A percentile compares a stretch with the other conserved stretches of the same genome.
These are phyloP conservation scores for Homalodisca vitripennis DNA, from an alignment of 1,140 invertebrate genomes.

Conservation along the genomic window DNA sequence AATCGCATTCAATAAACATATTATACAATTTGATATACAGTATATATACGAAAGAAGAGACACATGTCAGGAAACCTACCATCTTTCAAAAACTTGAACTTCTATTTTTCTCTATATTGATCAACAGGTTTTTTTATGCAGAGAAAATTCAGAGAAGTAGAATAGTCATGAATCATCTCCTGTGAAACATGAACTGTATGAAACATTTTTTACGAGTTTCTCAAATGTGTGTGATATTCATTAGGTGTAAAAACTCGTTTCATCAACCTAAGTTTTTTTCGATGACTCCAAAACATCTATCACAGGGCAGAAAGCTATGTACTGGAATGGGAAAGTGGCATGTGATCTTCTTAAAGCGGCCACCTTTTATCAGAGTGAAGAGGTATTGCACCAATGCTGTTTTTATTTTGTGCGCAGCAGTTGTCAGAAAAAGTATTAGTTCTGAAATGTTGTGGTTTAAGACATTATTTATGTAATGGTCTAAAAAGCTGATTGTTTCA, in stretches of 20 bases:
- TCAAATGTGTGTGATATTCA: background rate
- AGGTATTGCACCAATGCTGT: conserved; percentile 12
- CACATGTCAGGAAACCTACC: background rate
- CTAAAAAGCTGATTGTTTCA: conserved; percentile 12
- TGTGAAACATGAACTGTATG: background rate
- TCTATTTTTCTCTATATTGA: background rate
- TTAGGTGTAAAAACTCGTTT: background rate
- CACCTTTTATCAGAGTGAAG: too few relatives aligned
- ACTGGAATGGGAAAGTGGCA: too few relatives aligned
- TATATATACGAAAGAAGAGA: background rate
- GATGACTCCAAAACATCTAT: too few relatives aligned
- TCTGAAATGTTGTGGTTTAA: background rate
- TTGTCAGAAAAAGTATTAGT: conserved; percentile 15
- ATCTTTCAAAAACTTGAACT: background rate
- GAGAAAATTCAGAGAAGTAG: background rate
- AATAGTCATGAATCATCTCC: background rate
- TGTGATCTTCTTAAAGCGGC: too few relatives aligned
- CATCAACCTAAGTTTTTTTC: background rate
- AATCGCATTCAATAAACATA: too few relatives aligned
- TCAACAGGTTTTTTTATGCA: background rate
- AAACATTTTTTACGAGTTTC: conserved; percentile 7
- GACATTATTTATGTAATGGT: conserved; percentile 4
- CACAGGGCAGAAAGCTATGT: too few relatives aligned
- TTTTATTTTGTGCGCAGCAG: conserved; percentile 14
- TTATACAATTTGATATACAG: background rate